A percentile compares a stretch with the other conserved stretches of the same genome.
These are phyloP conservation scores for Irena cyanogastra DNA, from an alignment of 2,113 vertebrate genomes.

Conservation along the genomic window DNA sequence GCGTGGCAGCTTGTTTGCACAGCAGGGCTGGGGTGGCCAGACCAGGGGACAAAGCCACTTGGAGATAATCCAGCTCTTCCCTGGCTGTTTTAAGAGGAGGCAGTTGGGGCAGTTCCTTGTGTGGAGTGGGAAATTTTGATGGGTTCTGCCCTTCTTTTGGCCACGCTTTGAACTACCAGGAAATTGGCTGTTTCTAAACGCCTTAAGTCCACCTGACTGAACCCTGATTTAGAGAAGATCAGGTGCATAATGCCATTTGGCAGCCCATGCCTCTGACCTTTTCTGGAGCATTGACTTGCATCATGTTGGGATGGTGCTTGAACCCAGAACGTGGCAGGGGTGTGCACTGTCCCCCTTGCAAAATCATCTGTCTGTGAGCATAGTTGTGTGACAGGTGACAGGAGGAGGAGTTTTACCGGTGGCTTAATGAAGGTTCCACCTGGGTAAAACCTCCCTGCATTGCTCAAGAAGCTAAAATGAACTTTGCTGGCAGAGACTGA, in stretches of 20 bases:
- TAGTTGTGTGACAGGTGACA: constrained; percentile 24
- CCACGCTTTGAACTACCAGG: background rate
- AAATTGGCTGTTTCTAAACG: background rate
- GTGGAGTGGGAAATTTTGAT: background rate
- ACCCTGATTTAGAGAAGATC: background rate
- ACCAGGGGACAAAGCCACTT: background rate
- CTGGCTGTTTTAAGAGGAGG: background rate
- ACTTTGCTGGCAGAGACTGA: background rate
- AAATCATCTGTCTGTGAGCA: background rate
- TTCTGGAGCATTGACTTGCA: background rate
- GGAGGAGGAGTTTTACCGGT: background rate
- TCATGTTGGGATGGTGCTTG: background rate
- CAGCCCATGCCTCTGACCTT: background rate
- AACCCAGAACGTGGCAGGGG: background rate
- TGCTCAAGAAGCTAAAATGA: background rate
- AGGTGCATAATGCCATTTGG: background rate
- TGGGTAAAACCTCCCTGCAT: background rate
- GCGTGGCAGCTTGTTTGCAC: background rate
- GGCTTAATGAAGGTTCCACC: constrained; percentile 6
- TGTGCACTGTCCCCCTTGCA: background rate
- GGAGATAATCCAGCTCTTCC: background rate
- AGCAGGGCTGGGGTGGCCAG: background rate
- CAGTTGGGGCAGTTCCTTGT: background rate
- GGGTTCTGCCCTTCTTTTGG: background rate
- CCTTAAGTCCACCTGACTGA: background rate